Base-by-base conservation (phyloP, 2,113 vertebrate genomes). In the Salvelinus namaycush region DNA sequence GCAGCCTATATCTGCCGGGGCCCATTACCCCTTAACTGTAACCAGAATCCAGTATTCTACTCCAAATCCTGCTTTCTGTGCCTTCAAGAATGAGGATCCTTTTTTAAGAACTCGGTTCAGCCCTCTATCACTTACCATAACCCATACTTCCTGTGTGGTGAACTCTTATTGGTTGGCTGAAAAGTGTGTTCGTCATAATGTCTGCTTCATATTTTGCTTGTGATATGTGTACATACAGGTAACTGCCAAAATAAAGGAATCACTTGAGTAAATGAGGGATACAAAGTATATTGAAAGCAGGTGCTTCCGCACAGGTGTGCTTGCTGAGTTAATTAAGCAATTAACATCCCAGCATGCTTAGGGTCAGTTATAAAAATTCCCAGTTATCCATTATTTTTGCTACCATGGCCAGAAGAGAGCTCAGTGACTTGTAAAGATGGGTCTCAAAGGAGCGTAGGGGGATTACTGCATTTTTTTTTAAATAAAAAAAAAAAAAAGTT, bases 121-220 rank as follows among this genome's bases (percentile, higher is more conserved):
- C 44, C 68, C 65, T 27, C 26, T 26, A 5, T 70, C 68, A 70
- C 11, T 20, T 70, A n/a, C 39, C 20, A 16, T 49, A 29, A 67
- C 68, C 44, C 68, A 22, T 18, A 22, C 70, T 24, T 54, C 22
- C 22, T 81, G 73, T 85, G 76, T 79, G 72, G 27, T 22, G 34
- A 79, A 83, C 78, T 87, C 80, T 67, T 75, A 72, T 72, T 79
- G 83, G 87, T 81, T 82, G 90, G 88, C 90, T 92, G 88, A 92
- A 91, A 84, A 88, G 87, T 86, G 80, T 76, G 84, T 72, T n/a
- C 0, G 73, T 75, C 78, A 75, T 16, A 7, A 27, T 24, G 8
- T 16, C 22, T 11, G 20, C 49, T n/a, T 59, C 8, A 68, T 31
- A 3, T 60, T 68, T 68, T 29, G n/a, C 5, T 44, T 54, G 16